Conservation (phyloP, 2,113 vertebrate genomes). For the Aegotheles bennettii region DNA sequence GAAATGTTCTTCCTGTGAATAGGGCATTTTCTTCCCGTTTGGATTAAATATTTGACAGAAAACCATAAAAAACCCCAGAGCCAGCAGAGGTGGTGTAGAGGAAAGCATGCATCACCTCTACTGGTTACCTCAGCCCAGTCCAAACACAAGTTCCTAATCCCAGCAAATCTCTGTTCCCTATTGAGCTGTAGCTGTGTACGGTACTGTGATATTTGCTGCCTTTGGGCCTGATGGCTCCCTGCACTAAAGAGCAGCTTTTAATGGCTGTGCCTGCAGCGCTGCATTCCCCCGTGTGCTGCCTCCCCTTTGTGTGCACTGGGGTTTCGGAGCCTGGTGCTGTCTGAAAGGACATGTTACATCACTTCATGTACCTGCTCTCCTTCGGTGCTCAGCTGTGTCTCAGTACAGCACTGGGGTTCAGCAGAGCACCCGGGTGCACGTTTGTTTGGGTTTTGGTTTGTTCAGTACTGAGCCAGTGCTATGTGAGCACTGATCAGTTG, state of each 20-base stretch:
- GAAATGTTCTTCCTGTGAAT: background rate
- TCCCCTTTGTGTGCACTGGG: background rate
- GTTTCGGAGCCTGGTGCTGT: background rate
- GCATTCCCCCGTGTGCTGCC: background rate
- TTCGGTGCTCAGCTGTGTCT: background rate
- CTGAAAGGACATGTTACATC: background rate
- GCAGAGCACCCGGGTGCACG: rapidly evolving
- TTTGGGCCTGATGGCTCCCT: background rate
- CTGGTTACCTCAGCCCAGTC: background rate
- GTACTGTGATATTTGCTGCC: background rate
- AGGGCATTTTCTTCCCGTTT: background rate
- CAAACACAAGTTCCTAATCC: background rate
- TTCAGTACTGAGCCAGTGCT: background rate
- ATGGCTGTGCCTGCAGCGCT: background rate
- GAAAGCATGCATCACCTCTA: background rate
- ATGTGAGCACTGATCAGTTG: background rate
- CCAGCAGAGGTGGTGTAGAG: background rate
- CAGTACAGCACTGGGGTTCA: rapidly evolving
- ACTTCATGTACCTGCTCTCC: rapidly evolving
- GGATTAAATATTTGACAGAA: background rate
- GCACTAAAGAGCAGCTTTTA: background rate
- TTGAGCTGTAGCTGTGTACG: background rate
- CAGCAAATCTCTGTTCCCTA: background rate
- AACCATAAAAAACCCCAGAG: background rate
- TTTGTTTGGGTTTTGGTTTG: background rate